Base-by-base conservation (phyloP, 2,888 invertebrate species). In the Agrotis segetum region DNA sequence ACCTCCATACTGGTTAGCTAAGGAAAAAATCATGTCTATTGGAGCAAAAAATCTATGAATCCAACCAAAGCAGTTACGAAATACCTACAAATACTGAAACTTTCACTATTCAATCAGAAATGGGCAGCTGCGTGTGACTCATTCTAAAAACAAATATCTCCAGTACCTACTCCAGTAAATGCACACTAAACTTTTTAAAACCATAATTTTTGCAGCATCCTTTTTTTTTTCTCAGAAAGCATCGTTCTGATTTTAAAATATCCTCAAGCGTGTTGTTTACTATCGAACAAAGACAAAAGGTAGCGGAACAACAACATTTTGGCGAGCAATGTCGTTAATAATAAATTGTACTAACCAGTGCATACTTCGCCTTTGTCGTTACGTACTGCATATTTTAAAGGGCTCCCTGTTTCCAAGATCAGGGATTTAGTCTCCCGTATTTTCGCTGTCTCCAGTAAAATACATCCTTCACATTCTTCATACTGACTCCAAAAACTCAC, bases 391-490 rank as follows among this genome's bases (percentile, higher is more conserved):
- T 93, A 96, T 7, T 86, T 90, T 50, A 96, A 65, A 2, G 95
- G 93, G 78, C 93, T 94, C n/a, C 89, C 83, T 1, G 96, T 95
- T 9, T 89, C 82, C 47, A 96, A 69, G 46, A 93, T 86, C 5
- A 94, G 65, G 3, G 87, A 86, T 21, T 89, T 88, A 2, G 91
- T 86, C 11, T 84, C 75, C 3, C 84, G 71, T 47, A 93, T 78
- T 11, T 81, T 85, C 5, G 85, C 84, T 6, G 88, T 93, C 47
- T 91, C 83, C 85, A 90, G 80, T 69, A 95, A 83, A 56, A 77
- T 85, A 78, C 96, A 96, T 50, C 93, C 93, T 75, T 96, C 93
- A 68, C 96, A 96, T 82, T 95, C 96, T 49, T 92, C 92, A 82
- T 94, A 95, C 81, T 96, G 96, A 79, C 93, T 95, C 93, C 90